Evolutionary conservation across 2,113 vertebrate genomes (phyloP).

Genomic region (Damaliscus lunatus): DNA sequence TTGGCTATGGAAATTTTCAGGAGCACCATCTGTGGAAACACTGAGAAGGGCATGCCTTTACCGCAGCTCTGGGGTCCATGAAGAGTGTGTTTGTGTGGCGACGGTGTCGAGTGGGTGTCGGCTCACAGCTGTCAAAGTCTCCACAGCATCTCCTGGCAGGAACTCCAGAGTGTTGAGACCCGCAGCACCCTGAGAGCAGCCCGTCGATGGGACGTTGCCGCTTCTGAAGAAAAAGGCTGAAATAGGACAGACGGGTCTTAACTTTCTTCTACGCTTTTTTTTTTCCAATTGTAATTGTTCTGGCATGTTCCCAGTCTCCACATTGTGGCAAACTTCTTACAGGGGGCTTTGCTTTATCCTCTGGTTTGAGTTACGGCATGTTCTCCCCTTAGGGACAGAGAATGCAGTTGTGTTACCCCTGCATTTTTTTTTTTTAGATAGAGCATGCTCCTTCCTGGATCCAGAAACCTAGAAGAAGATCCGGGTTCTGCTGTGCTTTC

Average conservation of each 20-base stretch:
- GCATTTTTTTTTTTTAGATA: background rate
- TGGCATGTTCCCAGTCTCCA: background rate
- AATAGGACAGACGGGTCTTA: background rate
- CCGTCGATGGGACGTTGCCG: background rate
- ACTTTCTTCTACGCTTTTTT: background rate
- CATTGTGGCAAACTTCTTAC: background rate
- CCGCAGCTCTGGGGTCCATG: conserved; percentile 46
- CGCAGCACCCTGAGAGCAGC: background rate
- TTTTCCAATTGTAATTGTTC: background rate
- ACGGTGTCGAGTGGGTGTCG: background rate
- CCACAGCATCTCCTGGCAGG: background rate
- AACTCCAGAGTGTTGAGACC: background rate
- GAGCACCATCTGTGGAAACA: conserved; percentile 29
- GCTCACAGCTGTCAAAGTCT: background rate
- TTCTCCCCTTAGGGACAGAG: background rate
- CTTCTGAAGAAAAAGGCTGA: background rate
- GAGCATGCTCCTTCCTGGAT: background rate
- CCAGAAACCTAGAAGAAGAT: background rate
- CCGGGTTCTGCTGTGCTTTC: background rate
- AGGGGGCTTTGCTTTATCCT: background rate
- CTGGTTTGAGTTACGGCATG: background rate
- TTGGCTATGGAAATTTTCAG: conserved; percentile 66
- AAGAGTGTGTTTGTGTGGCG: background rate
- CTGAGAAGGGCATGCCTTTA: conserved; percentile 49
- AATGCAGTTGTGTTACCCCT: background rate